phyloP scores from a whole-genome alignment of 2,797 vertebrate genomes.

The Oreochromis grahami region DNA sequence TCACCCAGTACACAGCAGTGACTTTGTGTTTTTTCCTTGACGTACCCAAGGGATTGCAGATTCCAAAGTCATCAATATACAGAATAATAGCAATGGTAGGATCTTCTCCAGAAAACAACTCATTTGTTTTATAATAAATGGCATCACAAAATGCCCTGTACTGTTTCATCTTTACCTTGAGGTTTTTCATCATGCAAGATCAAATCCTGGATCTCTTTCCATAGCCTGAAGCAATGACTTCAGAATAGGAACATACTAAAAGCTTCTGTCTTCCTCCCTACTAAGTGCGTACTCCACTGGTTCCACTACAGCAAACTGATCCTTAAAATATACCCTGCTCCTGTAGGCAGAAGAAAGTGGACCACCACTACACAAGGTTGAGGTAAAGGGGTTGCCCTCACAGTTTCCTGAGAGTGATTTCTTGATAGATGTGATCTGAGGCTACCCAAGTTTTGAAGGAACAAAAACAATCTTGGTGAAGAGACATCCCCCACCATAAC shows the following conservation, averaged over 20 bases:
- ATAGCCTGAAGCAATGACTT: neutral
- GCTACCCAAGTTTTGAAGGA: neutral
- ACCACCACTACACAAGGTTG: neutral
- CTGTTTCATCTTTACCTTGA: too few species aligned
- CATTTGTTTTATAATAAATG: neutral
- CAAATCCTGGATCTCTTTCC: too few species aligned
- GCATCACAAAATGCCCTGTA: too few species aligned
- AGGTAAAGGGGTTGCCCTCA: neutral
- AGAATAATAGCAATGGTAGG: neutral
- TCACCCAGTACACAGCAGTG: neutral
- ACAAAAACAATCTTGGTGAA: neutral
- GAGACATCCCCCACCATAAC: neutral
- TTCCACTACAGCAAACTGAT: neutral
- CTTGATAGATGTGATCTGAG: neutral
- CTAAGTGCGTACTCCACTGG: neutral
- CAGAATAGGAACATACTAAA: neutral
- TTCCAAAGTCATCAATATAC: neutral
- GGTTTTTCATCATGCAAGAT: too few species aligned
- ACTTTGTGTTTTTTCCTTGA: neutral
- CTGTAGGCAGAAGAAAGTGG: neutral
- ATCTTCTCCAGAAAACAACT: neutral
- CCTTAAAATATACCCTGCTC: neutral
- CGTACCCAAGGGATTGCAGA: neutral
- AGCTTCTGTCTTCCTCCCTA: neutral
- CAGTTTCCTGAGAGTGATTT: neutral